Conservation (phyloP, 2,113 vertebrate genomes). For the Prietella phreatophila region DNA sequence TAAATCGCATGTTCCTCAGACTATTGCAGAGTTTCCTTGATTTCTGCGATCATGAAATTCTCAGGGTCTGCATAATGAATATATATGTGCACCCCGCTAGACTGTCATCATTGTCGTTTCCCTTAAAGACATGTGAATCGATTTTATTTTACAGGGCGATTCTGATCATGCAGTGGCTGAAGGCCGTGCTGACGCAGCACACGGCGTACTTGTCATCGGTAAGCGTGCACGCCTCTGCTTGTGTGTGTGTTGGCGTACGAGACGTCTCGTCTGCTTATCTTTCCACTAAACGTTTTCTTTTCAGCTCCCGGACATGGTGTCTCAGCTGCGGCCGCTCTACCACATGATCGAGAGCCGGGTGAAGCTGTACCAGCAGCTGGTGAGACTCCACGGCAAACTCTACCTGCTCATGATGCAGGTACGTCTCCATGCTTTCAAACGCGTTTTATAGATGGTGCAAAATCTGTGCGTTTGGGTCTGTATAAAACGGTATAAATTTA, state of each 20-base stretch:
- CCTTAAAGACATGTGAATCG: background rate
- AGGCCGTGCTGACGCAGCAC: slow-evolving; percentile 85
- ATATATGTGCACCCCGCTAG: too few relatives aligned
- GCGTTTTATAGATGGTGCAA: too few relatives aligned
- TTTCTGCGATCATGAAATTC: too few relatives aligned
- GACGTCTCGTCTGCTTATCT: background rate
- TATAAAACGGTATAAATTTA: too few relatives aligned
- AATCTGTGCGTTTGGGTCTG: too few relatives aligned
- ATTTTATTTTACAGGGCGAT: slow-evolving; percentile 74
- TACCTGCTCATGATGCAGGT: slow-evolving; percentile 91
- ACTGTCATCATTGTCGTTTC: too few relatives aligned
- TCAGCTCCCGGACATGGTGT: slow-evolving; percentile 89
- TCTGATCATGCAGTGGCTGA: slow-evolving; percentile 91
- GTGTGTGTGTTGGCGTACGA: background rate
- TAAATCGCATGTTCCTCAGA: too few relatives aligned
- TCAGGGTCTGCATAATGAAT: too few relatives aligned
- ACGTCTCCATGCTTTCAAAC: background rate
- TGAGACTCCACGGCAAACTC: slow-evolving; percentile 90
- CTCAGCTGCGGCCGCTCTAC: slow-evolving; percentile 87
- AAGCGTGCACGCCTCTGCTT: slow-evolving; percentile 62
- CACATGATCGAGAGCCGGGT: slow-evolving; percentile 96
- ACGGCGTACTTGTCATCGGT: slow-evolving; percentile 96
- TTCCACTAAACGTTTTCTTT: background rate
- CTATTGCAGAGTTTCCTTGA: too few relatives aligned
- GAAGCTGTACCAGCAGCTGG: slow-evolving; percentile 88